Base-by-base conservation (phyloP, 2,888 invertebrate genomes). In the Agrochola circellaris region DNA sequence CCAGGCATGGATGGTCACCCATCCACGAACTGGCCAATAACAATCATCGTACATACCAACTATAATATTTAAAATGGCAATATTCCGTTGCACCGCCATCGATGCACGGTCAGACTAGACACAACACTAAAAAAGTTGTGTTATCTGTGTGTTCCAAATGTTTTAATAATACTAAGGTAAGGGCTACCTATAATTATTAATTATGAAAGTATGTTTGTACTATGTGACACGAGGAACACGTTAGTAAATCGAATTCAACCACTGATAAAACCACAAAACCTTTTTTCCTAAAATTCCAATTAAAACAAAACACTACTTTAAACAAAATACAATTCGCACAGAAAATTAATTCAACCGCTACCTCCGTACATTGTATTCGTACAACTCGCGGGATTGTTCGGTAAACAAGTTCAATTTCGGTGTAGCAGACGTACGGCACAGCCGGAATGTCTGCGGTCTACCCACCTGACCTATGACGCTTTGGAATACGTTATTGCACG, bases 391-490 rank as follows among this genome's bases (percentile, higher is more conserved):
- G 71, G 82, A 84, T 88, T 87, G 88, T 88, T 88, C 62, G 51
- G 84, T 83, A 88, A 88, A 88, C 88, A 88, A 84, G 88, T 88
- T 82, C 86, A 88, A 87, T 88, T 88, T 88, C 62, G 73, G 88
- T 62, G 82, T 75, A 76, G 81, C 81, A 81, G 81, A 84, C 73
- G 62, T 61, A 81, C 60, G 56, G 75, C 71, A 73, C 64, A 81
- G 75, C 75, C 74, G 76, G 83, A 79, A 88, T 88, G 78, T 85
- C 87, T 89, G 87, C 75, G 89, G 85, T 85, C 54, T 87, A 73
- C 75, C 75, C 72, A 88, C 89, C 87, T 89, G 81, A 85, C 81
- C 68, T 81, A 81, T 86, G 80, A 88, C n/a, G 83, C 86, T 81
- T 61, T 72, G 60, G 68, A 77, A 74, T 76, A 82, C 85, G 76